These are phyloP conservation scores for Liopterus haemorrhoidalis DNA, from an alignment of 2,888 invertebrate genomes.

Conservation along the genomic window DNA sequence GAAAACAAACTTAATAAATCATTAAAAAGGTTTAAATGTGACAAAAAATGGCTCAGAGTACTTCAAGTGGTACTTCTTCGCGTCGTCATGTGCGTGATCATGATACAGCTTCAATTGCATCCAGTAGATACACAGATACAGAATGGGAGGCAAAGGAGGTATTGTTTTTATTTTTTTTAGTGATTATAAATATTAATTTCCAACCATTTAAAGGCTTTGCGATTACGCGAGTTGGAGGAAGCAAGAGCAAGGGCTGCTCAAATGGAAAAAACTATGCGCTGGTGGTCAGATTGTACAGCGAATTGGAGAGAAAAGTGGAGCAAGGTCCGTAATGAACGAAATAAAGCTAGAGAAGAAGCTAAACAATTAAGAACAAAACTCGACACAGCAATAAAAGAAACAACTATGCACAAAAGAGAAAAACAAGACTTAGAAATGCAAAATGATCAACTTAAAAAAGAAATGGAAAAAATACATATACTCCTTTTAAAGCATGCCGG, in stretches of 20 bases:
- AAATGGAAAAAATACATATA: conserved; percentile 72
- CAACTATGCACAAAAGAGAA: conserved; percentile 66
- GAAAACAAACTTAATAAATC: conserved; percentile 12
- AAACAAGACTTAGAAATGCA: conserved; percentile 72
- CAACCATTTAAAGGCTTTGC: conserved; percentile 48
- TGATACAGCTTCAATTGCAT: conserved; percentile 53
- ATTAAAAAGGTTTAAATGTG: conserved; percentile 17
- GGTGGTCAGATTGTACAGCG: conserved; percentile 98
- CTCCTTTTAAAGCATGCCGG: conserved; percentile 63
- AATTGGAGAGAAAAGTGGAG: conserved; percentile 97
- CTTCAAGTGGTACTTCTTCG: conserved; percentile 57
- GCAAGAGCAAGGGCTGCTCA: conserved; percentile 90
- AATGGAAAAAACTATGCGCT: conserved; percentile 99
- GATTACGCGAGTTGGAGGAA: conserved; percentile 83
- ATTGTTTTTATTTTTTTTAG: conserved; percentile 24
- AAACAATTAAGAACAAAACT: conserved; percentile 75
- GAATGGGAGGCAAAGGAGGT: conserved; percentile 78
- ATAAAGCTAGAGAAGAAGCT: conserved; percentile 85
- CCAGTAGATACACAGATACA: conserved; percentile 60
- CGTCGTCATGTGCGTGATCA: conserved; percentile 57
- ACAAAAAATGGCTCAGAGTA: conserved; percentile 56
- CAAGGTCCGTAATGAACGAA: conserved; percentile 86
- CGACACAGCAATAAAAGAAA: conserved; percentile 71
- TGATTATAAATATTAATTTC: conserved; percentile 17
- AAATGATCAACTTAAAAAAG: conserved; percentile 68